Base-by-base conservation (phyloP, 1,140 invertebrate genomes). In the Globodera rostochiensis region DNA sequence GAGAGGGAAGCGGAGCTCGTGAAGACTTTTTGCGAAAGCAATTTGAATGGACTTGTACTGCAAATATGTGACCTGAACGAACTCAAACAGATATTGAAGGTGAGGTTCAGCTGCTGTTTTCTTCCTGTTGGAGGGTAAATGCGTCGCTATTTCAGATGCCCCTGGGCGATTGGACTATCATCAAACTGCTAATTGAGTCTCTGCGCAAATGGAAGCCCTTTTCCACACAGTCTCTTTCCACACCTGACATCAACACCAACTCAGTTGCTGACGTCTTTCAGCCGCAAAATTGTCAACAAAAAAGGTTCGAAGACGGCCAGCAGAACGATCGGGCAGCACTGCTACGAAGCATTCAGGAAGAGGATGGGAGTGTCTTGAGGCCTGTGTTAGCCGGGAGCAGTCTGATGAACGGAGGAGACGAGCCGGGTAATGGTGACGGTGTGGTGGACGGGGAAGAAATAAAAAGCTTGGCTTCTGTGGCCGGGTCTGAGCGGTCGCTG, bases 161-260 rank as follows among this genome's bases (percentile, higher is more conserved):
- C 21, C 81, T 89, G 11, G 88, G 88, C 49, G 88, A 89, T 79
- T 89, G 88, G 88, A 89, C 87, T 11, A 77, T 89, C 21, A 76
- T 89, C 57, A 81, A 83, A 76, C 73, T 89, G 50, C 73, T 89
- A 9, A 79, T 90, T 46, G 89, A 90, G 79, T 88, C 88, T 11
- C 77, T 89, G 6, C 84, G 89, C 47, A 80, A 85, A 74, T 84
- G 81, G 86, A 85, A 79, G 50, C 86, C 86, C 70, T 66, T 67
- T 53, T 21, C 75, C 47, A 83, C 25, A n/a, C 81, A 83, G 47
- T 73, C 81, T 9, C 45, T 82, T 67, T 49, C 25, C 79, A 71
- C 76, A 74, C 53, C 77, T 70, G 53, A 67, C 15, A 64, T 19
- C 57, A 64, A 13, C 15, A 64, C 46, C 21, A 82, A 83, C 57